Evolutionary conservation across 2,888 invertebrate genomes (phyloP), one percentile per base, ranked within the genome.

Genomic region (Amphipoea oculea): DNA sequence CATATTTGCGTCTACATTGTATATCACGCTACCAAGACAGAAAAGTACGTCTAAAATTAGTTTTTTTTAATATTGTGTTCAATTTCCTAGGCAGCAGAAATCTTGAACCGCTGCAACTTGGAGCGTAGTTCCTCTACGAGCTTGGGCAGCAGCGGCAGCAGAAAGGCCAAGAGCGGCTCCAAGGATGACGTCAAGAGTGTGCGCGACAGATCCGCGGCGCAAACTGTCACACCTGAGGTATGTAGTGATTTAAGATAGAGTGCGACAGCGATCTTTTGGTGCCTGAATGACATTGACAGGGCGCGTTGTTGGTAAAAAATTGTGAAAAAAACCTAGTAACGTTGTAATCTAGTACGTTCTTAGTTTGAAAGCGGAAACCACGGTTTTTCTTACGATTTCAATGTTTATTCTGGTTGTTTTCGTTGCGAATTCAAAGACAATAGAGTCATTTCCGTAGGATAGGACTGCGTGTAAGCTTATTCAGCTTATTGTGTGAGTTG

Each of bases 71-170:
- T 60, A 11, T n/a, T 40, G 5, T 11, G 0, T 66, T 60, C 0
- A 40, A 23, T 69, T 17, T 36, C 23, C 2, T 20, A 98, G 97
- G 98, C 98, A 17, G 98, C 98, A 0, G 98, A 98, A 93, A 97
- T 97, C 78, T 94, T 98, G 85, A 98, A 98, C 93, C 97, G 98
- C 73, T 96, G 97, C 89, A 96, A 96, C 89, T 87, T 97, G 89
- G 97, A 97, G 91, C 96, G 97, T 76, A 97, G 97, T 78, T 97
- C 96, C 2, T 96, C 96, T 40, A 95, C 95, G 29, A 96, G 96
- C 88, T 92, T 96, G 72, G 95, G 95, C 90, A 97, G 96, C 90
- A 94, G 95, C 83, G 94, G 95, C 92, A 97, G 96, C 91, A 92
- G 95, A 84, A 96, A 95, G 89, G 90, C 88, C 77, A 93, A 93